Base-by-base conservation (phyloP, 2,888 invertebrate genomes). In the Pomacea canaliculata region DNA sequence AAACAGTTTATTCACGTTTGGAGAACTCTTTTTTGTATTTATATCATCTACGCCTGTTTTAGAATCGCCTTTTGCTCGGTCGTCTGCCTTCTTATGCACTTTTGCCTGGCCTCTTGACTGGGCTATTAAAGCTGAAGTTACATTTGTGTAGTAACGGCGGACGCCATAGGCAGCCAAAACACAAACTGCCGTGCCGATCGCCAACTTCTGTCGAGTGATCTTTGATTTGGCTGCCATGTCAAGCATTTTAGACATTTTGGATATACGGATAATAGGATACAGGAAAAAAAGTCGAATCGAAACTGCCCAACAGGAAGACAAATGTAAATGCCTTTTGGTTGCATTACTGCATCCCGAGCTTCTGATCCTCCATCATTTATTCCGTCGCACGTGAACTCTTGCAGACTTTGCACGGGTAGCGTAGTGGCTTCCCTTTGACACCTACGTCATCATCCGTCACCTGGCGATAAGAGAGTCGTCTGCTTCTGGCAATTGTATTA, bases 1-100 rank as follows among this genome's bases (percentile, higher is more conserved):
- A 85, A 93, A 93, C n/a, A 89, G 87, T 79, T 87, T 88, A 83
- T 92, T 91, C 19, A 92, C 89, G n/a, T 89, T 86, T 19, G 89
- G 88, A 23, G 80, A 79, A 19, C 78, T 56, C 76, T 83, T 84
- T 27, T 78, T 81, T 37, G 76, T 68, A 68, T 70, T 63, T 16
- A 79, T 74, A 49, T 78, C 70, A 18, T 56, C 72, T 56, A 23
- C 70, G 3, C 49, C 27, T 63, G 76, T 70, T 27, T 73, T 73
- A 67, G 73, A 18, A 62, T 27, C 67, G 3, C 51, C 46, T 9
- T 49, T 27, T 60, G 69, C 60, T 69, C 65, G 27, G 68, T 78
- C 56, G 69, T 73, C 70, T 71, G 77, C 68, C 16, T 71, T 69
- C 46, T 79, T 69, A 73, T 49, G 46, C 69, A 77, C n/a, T 56